Conservation (phyloP, 2,113 vertebrate species). For the Actinemys pallida region DNA sequence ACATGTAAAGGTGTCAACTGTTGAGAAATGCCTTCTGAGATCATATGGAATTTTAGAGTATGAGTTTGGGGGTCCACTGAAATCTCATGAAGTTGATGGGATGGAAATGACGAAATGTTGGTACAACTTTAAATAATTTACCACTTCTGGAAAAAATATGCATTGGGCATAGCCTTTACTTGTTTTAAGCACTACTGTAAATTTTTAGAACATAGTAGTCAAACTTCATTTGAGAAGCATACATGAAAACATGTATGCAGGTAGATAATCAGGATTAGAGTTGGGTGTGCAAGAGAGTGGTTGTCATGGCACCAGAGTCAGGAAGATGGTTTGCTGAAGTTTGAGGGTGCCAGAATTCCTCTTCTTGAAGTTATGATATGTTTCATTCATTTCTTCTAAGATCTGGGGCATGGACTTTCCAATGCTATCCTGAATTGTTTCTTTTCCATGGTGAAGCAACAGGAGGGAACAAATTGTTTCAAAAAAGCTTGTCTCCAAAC, state of each 20-base stretch:
- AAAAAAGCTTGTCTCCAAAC: not conserved
- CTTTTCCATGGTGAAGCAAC: not conserved
- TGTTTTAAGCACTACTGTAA: not conserved
- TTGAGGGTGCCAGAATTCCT: not conserved
- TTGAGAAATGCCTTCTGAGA: not conserved
- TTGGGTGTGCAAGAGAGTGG: not conserved
- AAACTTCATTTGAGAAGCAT: not conserved
- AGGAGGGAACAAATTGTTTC: not conserved
- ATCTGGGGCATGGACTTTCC: not conserved
- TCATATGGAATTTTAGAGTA: conserved; percentile 1
- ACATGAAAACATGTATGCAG: not conserved
- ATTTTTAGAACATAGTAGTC: not conserved
- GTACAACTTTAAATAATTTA: not conserved
- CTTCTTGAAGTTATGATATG: not conserved
- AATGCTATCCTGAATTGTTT: not conserved
- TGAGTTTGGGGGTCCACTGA: not conserved
- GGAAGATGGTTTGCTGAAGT: rapidly evolving
- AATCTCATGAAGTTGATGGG: not conserved
- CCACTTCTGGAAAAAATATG: not conserved
- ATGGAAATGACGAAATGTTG: not conserved
- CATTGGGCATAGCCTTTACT: not conserved
- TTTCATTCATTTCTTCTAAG: not conserved
- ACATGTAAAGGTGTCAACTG: not conserved
- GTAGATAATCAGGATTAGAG: not conserved
- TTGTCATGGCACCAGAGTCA: not conserved